Evolutionary conservation across 2,888 invertebrate genomes (phyloP).

Genomic region (Mimumesa dahlbomi): DNA sequence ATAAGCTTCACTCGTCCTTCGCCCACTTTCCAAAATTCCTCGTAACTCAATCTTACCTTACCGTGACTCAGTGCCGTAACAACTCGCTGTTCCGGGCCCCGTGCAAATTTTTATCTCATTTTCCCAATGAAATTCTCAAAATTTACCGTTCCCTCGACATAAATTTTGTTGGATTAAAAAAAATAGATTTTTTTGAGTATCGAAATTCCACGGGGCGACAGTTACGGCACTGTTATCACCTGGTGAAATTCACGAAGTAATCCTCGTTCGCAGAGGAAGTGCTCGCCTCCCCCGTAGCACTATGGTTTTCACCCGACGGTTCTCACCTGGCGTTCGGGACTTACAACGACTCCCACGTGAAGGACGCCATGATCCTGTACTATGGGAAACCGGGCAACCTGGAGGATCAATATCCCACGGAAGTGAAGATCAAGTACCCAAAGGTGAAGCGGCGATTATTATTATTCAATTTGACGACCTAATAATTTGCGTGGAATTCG

Average conservation of each 20-base stretch:
- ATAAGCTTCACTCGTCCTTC: no score
- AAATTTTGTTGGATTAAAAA: no score
- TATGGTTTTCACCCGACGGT: conserved; percentile 91
- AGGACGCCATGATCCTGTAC: conserved; percentile 84
- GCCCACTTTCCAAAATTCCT: no score
- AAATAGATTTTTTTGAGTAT: no score
- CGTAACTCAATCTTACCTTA: no score
- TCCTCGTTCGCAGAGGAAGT: conserved; percentile 88
- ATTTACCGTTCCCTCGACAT: no score
- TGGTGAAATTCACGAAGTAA: background rate
- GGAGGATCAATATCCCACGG: conserved; percentile 85
- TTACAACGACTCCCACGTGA: conserved; percentile 87
- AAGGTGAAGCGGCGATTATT: conserved; percentile 82
- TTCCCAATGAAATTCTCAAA: no score
- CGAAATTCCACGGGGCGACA: no score
- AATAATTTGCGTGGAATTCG: conserved; percentile 1
- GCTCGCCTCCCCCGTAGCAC: conserved; percentile 85
- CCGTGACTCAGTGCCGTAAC: no score
- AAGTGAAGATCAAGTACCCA: conserved; percentile 87
- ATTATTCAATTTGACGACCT: background rate
- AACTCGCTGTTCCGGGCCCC: no score
- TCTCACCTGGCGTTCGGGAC: conserved; percentile 86
- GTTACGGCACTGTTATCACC: no score
- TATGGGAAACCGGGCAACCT: conserved; percentile 85
- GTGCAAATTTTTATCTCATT: no score